Conservation (phyloP, 2,797 vertebrate species). For the Spinus pinus region DNA sequence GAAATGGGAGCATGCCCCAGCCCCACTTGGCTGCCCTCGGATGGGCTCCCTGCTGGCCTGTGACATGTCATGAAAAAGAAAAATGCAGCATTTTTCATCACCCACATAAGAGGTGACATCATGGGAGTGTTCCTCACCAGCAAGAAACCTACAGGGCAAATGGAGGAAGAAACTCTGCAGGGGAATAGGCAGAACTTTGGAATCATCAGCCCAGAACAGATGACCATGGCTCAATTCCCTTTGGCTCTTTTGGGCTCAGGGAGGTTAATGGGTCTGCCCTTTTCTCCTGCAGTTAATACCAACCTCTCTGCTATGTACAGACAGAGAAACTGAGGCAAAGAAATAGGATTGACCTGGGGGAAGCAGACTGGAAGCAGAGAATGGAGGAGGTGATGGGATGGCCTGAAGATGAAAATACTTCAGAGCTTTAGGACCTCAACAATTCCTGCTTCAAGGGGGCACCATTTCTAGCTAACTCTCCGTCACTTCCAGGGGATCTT, state of each 20-base stretch:
- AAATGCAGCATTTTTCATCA: not conserved
- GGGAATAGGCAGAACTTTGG: not conserved
- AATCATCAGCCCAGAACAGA: not conserved
- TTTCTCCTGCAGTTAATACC: not conserved
- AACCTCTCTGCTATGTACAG: not conserved
- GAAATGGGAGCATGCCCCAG: not conserved
- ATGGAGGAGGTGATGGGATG: not conserved
- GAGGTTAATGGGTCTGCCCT: not conserved
- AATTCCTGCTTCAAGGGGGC: not conserved
- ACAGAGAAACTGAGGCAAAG: not conserved
- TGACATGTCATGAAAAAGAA: not conserved
- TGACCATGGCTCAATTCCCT: not conserved
- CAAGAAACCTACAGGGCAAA: not conserved
- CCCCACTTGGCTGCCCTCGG: accelerated
- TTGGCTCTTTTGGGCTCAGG: not conserved
- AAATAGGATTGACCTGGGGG: not conserved
- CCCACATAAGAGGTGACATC: not conserved
- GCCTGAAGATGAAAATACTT: not conserved
- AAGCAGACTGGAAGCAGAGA: not conserved
- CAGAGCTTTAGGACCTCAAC: not conserved
- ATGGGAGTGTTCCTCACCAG: accelerated
- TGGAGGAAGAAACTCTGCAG: not conserved
- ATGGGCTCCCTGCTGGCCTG: not conserved
- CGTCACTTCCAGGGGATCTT: not conserved
- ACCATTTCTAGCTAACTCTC: not conserved